Evolutionary conservation across 1,140 invertebrate genomes (phyloP).

Genomic region (Pissodes strobi): DNA sequence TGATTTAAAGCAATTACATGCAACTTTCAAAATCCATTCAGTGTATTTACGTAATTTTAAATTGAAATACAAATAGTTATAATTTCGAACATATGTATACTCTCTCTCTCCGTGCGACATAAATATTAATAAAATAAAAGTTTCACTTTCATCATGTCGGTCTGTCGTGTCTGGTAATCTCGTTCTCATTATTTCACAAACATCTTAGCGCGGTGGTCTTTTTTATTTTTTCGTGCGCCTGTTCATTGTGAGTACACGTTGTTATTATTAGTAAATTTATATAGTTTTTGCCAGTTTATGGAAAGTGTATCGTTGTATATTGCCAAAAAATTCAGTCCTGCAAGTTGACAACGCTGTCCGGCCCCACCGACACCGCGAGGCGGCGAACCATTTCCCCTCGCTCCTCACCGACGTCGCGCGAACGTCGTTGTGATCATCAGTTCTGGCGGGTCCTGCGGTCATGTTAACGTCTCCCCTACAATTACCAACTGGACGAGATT

Average conservation of each 20-base stretch:
- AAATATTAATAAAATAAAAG: slow-evolving; percentile 22
- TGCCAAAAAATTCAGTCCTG: slow-evolving; percentile 9
- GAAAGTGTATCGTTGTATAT: no score
- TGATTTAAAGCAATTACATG: no score
- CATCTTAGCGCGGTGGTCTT: background rate
- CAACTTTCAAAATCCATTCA: no score
- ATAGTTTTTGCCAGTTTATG: no score
- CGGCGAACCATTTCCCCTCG: slow-evolving; percentile 16
- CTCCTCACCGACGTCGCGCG: slow-evolving; percentile 20
- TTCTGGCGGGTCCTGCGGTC: slow-evolving; percentile 51
- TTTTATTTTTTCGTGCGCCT: background rate
- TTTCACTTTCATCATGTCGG: slow-evolving; percentile 24
- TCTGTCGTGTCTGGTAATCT: slow-evolving; percentile 21
- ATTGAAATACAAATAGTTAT: background rate
- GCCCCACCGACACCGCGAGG: slow-evolving; percentile 26
- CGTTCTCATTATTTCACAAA: slow-evolving; percentile 18
- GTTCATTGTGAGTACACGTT: background rate
- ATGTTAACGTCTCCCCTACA: slow-evolving; percentile 52
- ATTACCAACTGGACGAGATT: slow-evolving; percentile 30
- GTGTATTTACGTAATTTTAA: slow-evolving; percentile 6
- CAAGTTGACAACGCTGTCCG: slow-evolving; percentile 29
- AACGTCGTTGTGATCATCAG: slow-evolving; percentile 40
- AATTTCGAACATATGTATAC: slow-evolving; percentile 14
- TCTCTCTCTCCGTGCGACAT: slow-evolving; percentile 12
- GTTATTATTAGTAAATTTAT: no score